phyloP scores from a whole-genome alignment of 2,113 vertebrate genomes.

The Rattus rattus region DNA sequence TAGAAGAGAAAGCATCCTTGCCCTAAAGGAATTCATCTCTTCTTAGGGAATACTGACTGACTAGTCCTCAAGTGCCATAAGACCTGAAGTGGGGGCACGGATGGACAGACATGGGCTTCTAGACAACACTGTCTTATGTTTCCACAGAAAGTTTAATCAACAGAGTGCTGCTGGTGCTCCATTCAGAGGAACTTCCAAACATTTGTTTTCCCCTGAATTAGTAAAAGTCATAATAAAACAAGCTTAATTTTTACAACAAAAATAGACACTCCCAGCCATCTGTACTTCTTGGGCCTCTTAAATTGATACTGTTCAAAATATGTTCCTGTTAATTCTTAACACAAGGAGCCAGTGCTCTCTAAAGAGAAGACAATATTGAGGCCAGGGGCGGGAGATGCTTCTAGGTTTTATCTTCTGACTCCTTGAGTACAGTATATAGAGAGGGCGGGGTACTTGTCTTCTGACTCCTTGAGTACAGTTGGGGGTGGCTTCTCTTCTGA shows the following conservation, averaged over 20 bases:
- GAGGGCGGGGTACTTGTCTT: background rate
- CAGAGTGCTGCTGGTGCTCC: conserved; percentile 2
- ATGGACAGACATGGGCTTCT: background rate
- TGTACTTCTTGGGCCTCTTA: background rate
- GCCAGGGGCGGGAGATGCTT: background rate
- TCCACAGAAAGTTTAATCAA: conserved; percentile 7
- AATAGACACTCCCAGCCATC: background rate
- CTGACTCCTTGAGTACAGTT: background rate
- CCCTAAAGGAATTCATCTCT: background rate
- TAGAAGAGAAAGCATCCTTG: background rate
- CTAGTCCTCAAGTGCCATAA: background rate
- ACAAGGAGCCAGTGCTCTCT: background rate
- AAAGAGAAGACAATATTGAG: background rate
- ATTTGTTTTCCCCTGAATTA: conserved; percentile 25
- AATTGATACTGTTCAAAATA: background rate
- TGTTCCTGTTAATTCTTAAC: conserved; percentile 33
- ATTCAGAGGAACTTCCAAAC: conserved; percentile 45
- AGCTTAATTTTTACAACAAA: conserved; percentile 14
- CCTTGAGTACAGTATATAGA: background rate
- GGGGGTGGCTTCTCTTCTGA: background rate
- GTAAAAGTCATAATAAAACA: conserved; percentile 42
- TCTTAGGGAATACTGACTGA: background rate
- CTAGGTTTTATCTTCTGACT: background rate
- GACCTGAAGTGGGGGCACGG: background rate
- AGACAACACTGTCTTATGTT: background rate